Base-by-base conservation (phyloP, 2,888 invertebrate species). In the Idaea biselata region DNA sequence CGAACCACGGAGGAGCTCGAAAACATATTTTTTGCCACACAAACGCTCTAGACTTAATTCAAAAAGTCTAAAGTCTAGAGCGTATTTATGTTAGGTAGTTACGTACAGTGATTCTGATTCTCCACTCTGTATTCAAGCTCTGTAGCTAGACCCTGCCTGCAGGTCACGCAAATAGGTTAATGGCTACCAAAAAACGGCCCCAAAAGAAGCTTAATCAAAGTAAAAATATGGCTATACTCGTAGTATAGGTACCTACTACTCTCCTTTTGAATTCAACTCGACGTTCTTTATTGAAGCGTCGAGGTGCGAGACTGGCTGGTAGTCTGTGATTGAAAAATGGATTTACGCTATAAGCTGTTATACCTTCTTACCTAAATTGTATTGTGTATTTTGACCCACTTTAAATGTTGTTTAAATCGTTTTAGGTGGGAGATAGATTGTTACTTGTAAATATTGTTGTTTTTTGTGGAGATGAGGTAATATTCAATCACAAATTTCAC, bases 91-190 rank as follows among this genome's bases (percentile, higher is more conserved):
- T 25, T 5, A 44, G 14, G 44, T 14, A 44, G 8, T 0, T 11
- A 44, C 8, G 44, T 44, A 44, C 44, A 44, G 14, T 44, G 44
- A 58, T 60, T 65, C 66, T 65, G 67, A 65, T 70, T 66, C 17
- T 63, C 68, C 55, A 68, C 64, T 64, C 65, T 68, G 67, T 70
- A 70, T 72, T 72, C 66, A 68, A 64, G 64, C 61, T 55, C 16
- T 64, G 67, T 60, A 62, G 66, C 66, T 69, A 69, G 68, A 65
- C 69, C 70, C 69, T 25, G 68, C 70, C 75, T 66, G 71, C 73
- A 75, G 84, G 86, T 85, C 87, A 84, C 85, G 84, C 83, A 87
- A 85, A 86, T 84, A 82, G 84, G 86, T 86, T 86, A 84, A 87
- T 82, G 81, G 82, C 83, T 69, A 70, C 76, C 80, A 75, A 84